Conservation (phyloP, 2,113 vertebrate species). For the Lepus americanus region DNA sequence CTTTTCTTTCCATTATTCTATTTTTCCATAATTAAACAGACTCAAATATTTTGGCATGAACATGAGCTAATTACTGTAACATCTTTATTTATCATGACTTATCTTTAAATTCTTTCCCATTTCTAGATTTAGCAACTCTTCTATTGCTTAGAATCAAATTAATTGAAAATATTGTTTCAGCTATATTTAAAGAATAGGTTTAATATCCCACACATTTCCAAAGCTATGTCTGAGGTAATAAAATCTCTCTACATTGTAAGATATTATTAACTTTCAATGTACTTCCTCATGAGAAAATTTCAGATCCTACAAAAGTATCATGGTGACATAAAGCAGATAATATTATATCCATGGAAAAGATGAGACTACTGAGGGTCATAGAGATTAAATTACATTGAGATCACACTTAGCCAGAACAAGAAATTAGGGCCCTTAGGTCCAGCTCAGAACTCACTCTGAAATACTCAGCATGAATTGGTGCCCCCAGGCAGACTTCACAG, state of each 20-base stretch:
- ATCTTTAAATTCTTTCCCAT: neutral
- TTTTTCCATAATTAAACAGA: constrained; percentile 42
- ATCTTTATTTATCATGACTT: constrained; percentile 1
- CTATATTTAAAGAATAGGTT: constrained; percentile 52
- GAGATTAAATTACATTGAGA: constrained; percentile 48
- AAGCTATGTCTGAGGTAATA: constrained; percentile 31
- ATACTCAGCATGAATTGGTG: neutral
- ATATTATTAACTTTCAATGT: constrained; percentile 1
- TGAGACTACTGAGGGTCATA: neutral
- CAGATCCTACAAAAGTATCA: neutral
- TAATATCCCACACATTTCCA: constrained; percentile 54
- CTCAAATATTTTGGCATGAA: neutral
- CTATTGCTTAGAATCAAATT: constrained; percentile 28
- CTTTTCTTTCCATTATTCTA: constrained; percentile 25
- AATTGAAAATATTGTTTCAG: constrained; percentile 61
- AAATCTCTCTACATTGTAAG: neutral
- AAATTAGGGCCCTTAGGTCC: neutral
- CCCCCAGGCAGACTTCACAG: neutral
- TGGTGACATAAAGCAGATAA: neutral
- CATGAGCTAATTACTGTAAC: neutral
- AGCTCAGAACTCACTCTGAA: neutral
- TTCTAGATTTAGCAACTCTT: neutral
- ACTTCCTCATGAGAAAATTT: constrained; percentile 56
- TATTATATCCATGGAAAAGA: constrained; percentile 11
- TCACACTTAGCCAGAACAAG: neutral